Conservation (phyloP, 2,888 invertebrate species). For the Apamea sordens region DNA sequence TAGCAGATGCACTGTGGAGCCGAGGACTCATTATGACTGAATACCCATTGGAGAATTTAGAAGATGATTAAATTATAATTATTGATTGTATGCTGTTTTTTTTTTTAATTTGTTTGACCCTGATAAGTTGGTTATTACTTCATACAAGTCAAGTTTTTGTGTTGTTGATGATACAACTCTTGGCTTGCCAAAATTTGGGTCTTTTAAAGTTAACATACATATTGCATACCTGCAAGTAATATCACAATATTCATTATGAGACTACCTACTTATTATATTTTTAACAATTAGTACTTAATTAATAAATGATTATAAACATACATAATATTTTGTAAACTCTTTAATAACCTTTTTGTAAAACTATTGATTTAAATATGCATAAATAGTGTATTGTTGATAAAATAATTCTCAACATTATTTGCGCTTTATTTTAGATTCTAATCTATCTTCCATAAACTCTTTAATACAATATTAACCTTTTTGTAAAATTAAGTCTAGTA, state of each 20-base stretch:
- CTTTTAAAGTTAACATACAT: background rate
- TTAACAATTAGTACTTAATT: background rate
- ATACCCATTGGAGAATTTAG: slow-evolving; percentile 88
- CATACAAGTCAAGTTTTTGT: background rate
- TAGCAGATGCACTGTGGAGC: slow-evolving; percentile 94
- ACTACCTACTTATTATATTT: background rate
- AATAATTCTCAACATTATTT: background rate
- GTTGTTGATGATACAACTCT: background rate
- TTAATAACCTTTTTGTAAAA: too few relatives aligned
- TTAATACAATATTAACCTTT: background rate
- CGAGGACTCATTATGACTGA: slow-evolving; percentile 94
- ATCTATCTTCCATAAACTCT: background rate
- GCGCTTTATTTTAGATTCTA: background rate
- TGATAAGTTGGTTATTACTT: background rate
- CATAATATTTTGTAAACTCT: too few relatives aligned
- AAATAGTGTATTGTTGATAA: background rate
- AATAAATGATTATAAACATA: too few relatives aligned
- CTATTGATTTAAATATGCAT: too few relatives aligned
- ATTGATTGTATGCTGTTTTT: slow-evolving; percentile 25
- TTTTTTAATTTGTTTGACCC: slow-evolving; percentile 17
- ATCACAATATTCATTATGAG: background rate
- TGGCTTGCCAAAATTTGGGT: background rate
- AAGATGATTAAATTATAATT: slow-evolving; percentile 78
- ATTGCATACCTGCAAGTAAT: background rate
- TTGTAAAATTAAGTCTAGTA: background rate